phyloP scores from a whole-genome alignment of 2,113 vertebrate species.

The Malurus alboscapulatus region DNA sequence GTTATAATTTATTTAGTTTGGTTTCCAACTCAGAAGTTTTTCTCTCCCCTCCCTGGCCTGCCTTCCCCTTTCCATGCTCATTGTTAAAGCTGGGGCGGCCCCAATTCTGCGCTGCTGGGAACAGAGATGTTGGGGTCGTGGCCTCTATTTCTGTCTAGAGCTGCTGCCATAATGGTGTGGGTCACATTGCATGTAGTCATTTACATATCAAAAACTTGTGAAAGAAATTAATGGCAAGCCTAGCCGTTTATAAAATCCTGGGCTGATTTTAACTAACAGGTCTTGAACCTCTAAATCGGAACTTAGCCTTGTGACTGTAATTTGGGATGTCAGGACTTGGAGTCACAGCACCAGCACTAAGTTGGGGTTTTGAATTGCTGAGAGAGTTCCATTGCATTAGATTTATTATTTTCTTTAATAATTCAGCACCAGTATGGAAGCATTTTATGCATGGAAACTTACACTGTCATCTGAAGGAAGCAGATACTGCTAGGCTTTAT shows the following conservation, averaged over 20 bases:
- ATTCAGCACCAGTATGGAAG: background rate
- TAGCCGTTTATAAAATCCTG: background rate
- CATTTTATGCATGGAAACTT: background rate
- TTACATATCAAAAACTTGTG: conserved; percentile 49
- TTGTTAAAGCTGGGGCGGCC: background rate
- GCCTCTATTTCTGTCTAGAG: background rate
- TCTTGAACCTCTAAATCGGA: conserved; percentile 30
- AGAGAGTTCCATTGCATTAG: background rate
- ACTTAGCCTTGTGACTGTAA: background rate
- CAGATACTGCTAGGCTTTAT: background rate
- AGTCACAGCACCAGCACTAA: background rate
- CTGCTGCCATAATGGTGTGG: background rate
- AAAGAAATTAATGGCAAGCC: conserved; percentile 1
- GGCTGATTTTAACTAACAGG: conserved; percentile 19
- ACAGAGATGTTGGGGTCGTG: background rate
- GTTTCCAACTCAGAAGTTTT: background rate
- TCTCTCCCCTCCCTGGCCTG: background rate
- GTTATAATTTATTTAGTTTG: background rate
- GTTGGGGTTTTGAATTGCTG: background rate
- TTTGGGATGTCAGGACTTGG: conserved; percentile 6
- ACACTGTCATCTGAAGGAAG: background rate
- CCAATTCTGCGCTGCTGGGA: background rate
- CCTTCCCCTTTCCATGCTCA: background rate
- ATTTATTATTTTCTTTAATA: background rate
- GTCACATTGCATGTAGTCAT: background rate